Evolutionary conservation across 1,140 invertebrate genomes (phyloP), one percentile per base, ranked within the genome.

Genomic region (Teleogryllus occipitalis): DNA sequence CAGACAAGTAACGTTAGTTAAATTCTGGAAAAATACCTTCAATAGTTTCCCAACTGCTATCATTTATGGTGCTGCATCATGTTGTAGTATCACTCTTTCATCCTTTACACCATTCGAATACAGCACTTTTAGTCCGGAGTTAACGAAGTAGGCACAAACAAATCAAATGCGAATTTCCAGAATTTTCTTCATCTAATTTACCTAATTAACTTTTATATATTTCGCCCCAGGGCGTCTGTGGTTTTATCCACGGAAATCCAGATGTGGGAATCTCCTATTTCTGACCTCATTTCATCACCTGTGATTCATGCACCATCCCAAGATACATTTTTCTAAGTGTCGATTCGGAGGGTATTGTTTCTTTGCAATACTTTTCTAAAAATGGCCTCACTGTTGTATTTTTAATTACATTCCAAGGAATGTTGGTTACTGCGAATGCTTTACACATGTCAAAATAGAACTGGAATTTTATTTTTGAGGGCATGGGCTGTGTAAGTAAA

Each of bases 371-470:
- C 3, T 75, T 75, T 75, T 75, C 3, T n/a, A 75, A 21, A 75
- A 75, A 75, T 22, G 74, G 7, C 74, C 21, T 72, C 65, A n/a
- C 6, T 72, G 65, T 75, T 21, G 74, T n/a, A 39, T 75, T 75
- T 75, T 75, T 7, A 39, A 75, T 7, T 75, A 75, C 74, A 39
- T 39, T 75, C n/a, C 7, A 22, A n/a, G 14, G n/a, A 72, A n/a
- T n/a, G 65, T 15, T 75, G 54, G 74, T 7, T 75, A 7, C 74
- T 2, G 74, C 21, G 27, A 75, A 39, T 39, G 65, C 14, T 72
- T 72, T n/a, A 72, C 65, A 72, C 65, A 72, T 72, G 7, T 75
- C 74, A 21, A 75, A 75, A 75, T 75, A 75, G 21, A 75, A 14
- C 10, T 22, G 74, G 21, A 7, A 39, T 14, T 75, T n/a, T 75